Evolutionary conservation across 2,888 invertebrate species (phyloP).

Genomic region (Patella caerulea): DNA sequence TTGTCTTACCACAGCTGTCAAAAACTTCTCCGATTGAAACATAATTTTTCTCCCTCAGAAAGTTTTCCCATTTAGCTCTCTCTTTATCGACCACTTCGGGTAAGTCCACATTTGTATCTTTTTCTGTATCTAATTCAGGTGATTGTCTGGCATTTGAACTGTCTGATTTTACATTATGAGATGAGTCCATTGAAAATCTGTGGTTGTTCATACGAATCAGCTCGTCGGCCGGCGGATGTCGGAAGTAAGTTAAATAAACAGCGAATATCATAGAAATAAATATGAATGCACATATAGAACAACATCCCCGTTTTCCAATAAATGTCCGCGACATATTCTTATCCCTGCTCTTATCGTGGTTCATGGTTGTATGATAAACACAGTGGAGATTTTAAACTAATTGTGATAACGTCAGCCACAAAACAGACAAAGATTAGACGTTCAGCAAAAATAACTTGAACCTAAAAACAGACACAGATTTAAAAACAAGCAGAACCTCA

Average conservation of each 20-base stretch:
- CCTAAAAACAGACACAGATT: too few relatives aligned
- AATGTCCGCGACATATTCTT: too few relatives aligned
- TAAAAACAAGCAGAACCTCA: too few relatives aligned
- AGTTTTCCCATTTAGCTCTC: constrained; percentile 46
- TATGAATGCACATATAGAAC: constrained; percentile 12
- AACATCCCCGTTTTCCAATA: constrained; percentile 8
- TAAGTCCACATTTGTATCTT: constrained; percentile 28
- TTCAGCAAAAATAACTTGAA: too few relatives aligned
- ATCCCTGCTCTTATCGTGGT: too few relatives aligned
- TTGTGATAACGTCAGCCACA: too few relatives aligned
- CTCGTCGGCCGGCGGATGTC: constrained; percentile 36
- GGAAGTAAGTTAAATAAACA: constrained; percentile 36
- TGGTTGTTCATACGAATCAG: constrained; percentile 32
- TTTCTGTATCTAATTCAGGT: not conserved
- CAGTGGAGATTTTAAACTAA: too few relatives aligned
- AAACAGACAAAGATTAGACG: too few relatives aligned
- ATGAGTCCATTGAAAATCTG: not conserved
- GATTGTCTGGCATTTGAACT: not conserved
- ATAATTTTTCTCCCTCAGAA: constrained; percentile 47
- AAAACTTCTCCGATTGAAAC: constrained; percentile 54
- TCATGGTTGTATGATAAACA: too few relatives aligned
- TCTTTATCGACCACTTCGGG: constrained; percentile 33
- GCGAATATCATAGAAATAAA: constrained; percentile 19
- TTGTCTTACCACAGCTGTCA: constrained; percentile 53
- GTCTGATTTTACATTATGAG: not conserved